Conservation (phyloP, 2,888 invertebrate species). For the Drosophila acutilabella region DNA sequence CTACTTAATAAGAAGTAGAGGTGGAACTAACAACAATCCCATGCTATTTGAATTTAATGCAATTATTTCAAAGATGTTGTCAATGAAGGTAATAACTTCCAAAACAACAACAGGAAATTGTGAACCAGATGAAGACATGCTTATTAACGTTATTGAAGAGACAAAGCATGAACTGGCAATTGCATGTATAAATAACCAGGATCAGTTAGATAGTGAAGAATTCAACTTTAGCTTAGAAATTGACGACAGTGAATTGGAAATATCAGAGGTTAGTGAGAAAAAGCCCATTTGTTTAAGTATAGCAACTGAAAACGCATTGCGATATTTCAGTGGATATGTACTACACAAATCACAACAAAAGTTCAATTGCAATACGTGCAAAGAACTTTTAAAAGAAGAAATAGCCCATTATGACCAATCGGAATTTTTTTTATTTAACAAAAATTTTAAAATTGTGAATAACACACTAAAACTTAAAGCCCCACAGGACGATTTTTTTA, state of each 20-base stretch:
- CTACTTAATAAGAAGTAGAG: conserved; percentile 24
- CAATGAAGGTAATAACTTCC: conserved; percentile 17
- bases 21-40: conserved; percentile 19
- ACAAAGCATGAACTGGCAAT: too few relatives aligned
- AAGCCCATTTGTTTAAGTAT: neutral
- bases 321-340: conserved; percentile 18
- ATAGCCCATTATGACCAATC: conserved; percentile 1
- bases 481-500: conserved; percentile 4
- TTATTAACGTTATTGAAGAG: conserved; percentile 5
- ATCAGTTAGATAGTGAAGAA: neutral
- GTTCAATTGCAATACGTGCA: conserved; percentile 4
- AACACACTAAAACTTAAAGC: conserved; percentile 10
- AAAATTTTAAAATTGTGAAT: conserved; percentile 1
- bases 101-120: conserved; percentile 14
- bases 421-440: conserved; percentile 12
- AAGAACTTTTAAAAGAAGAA: conserved; percentile 6
- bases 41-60: conserved; percentile 6
- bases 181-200: neutral
- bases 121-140: conserved; percentile 4
- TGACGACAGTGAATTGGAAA: neutral
- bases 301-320: conserved; percentile 17
- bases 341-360: conserved; percentile 16
- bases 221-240: neutral
- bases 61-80: conserved; percentile 19
- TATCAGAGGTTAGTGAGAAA: conserved; percentile 1